Base-by-base conservation (phyloP, 2,113 vertebrate genomes). In the Silurus asotus region DNA sequence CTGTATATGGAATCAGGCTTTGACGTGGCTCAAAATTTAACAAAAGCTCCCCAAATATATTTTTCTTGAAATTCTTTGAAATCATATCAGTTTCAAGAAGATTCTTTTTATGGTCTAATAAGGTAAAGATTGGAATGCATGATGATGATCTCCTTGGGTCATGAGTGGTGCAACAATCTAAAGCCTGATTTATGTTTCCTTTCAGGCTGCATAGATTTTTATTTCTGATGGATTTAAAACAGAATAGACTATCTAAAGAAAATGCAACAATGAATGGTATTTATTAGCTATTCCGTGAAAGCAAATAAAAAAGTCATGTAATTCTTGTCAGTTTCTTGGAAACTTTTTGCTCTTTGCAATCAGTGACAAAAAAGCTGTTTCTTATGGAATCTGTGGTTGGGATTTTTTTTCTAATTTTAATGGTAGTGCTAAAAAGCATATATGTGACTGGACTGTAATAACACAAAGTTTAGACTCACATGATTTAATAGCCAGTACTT, bases 51-150 rank as follows among this genome's bases (percentile, higher is more conserved):
- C n/a, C 25, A 55, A 64, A 48, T 55, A 49, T 58, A 51, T 9
- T 14, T 55, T 84, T 45, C 48, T 37, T 75, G 9, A 76, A n/a
- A 53, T 84, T 64, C 15, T 79, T 84, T 77, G 8, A 74, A 84
- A 83, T 15, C 48, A 17, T 45, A n/a, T 37, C 0, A 15, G 4
- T 70, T 65, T 28, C 53, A 15, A 58, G 19, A 56, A n/a, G 49
- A 48, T 65, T 65, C 7, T 3, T 65, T 28, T 37, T 70, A 45
- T 48, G 13, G 11, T 70, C 69, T 70, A 70, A 70, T 70, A 19
- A 48, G 69, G 15, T 45, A 70, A 70, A 74, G 48, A 51, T 5
- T 49, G 67, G 28, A 70, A 72, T 70, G 4, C 17, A 48, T 70
- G 20, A 70, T 45, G 2, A 45, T 72, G n/a, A 72, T 72, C 37